These are phyloP conservation scores for Paelopatides confundens DNA, from an alignment of 53 echinoderm and acorn worm genomes.

Conservation along the genomic window DNA sequence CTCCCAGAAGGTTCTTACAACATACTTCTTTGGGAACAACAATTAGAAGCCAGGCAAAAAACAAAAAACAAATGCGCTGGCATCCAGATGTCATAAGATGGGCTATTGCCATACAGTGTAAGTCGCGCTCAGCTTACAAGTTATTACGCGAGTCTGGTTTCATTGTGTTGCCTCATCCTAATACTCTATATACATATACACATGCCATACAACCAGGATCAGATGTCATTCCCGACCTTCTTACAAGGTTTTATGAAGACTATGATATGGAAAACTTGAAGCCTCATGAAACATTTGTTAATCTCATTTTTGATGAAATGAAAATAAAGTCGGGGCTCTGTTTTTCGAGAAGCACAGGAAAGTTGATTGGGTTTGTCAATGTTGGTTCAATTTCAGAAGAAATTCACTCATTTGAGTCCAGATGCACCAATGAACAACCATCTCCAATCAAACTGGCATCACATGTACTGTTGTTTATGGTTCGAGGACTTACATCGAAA, in stretches of 20 bases:
- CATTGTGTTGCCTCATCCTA: conserved; percentile 10
- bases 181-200: conserved; percentile 2
- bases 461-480: background rate
- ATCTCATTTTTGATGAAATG: conserved; percentile 25
- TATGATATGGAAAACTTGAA: background rate
- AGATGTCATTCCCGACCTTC: background rate
- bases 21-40: too few relatives aligned
- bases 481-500: background rate
- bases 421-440: background rate
- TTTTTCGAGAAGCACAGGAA: background rate
- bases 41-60: too few relatives aligned
- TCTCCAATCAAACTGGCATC: background rate
- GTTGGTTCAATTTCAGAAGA: background rate
- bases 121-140: background rate
- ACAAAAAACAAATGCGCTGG: conserved; percentile 15
- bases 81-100: background rate
- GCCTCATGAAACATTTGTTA: background rate
- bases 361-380: background rate
- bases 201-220: background rate
- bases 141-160: background rate
- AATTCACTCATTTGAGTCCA: background rate
- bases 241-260: background rate
- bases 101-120: background rate
- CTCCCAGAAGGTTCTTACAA: too few relatives aligned
- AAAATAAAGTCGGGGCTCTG: conserved; percentile 18